Base-by-base conservation (phyloP, 2,113 vertebrate species). In the Garra rufa region DNA sequence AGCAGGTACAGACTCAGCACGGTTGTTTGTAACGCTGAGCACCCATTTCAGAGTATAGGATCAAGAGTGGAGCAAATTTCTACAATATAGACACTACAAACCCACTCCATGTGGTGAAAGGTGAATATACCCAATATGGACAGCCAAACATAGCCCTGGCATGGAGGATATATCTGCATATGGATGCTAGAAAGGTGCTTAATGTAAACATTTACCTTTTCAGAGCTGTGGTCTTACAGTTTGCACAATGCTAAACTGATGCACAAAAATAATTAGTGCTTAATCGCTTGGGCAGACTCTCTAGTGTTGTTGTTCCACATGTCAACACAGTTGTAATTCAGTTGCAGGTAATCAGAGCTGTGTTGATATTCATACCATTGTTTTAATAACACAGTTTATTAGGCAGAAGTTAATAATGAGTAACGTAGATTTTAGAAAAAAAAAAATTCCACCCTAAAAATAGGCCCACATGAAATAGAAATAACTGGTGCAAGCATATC, bases 21-120 rank as follows among this genome's bases (percentile, higher is more conserved):
- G 70, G 11, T 73, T 73, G n/a, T 73, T 73, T 73, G 70, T 73
- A 73, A 73, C 41, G 41, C 69, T 44, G 69, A 73, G 41, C 21
- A 73, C 69, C n/a, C n/a, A 44, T 73, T 73, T 73, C 41, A 73
- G 69, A 73, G 41, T 24, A 41, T 44, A 73, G 41, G 10, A 46
- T 46, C 41, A 46, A 73, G 70, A 73, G 70, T 44, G 41, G 70
- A 73, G 70, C 41, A 73, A 73, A 73, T 26, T 46, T 73, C 70
- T 73, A 73, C 70, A 73, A 73, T 73, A 15, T 6, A 73, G n/a
- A 26, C n/a, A 46, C 69, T 44, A 44, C 69, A 73, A 73, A 24
- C 69, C 10, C 69, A 44, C n/a, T 73, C 6, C n/a, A 73, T 73
- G 69, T 73, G n/a, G 21, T 71, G 69, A 44, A 15, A 71, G 41